Conservation (phyloP, 2,113 vertebrate genomes). For the Tricholaema leucomelas region DNA sequence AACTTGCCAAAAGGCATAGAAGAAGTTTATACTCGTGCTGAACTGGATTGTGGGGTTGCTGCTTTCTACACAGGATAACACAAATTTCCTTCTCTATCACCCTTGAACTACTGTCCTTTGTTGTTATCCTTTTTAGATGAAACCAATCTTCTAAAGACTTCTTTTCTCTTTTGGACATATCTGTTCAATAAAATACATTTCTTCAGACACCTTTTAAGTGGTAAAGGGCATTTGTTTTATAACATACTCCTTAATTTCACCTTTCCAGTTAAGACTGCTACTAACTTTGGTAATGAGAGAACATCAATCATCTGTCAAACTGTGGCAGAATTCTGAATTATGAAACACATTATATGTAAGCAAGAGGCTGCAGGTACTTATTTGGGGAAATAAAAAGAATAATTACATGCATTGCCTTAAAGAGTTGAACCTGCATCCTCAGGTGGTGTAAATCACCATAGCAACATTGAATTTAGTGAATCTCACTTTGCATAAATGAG, state of each 20-base stretch:
- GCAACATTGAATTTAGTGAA: neutral
- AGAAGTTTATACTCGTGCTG: neutral
- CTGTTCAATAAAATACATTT: neutral
- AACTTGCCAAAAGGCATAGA: neutral
- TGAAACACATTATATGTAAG: neutral
- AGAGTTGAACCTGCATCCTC: slow-evolving; percentile 36
- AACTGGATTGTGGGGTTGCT: neutral
- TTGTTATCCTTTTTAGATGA: neutral
- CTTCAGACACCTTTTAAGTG: neutral
- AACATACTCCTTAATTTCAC: neutral
- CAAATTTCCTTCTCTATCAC: neutral
- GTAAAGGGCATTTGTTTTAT: slow-evolving; percentile 35
- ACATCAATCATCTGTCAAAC: slow-evolving; percentile 21
- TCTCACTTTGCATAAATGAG: neutral
- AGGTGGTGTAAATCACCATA: slow-evolving; percentile 47
- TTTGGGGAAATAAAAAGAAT: slow-evolving; percentile 52
- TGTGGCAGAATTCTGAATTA: neutral
- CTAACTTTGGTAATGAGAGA: neutral
- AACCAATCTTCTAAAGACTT: neutral
- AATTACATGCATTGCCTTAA: slow-evolving; percentile 35
- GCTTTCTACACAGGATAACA: rapidly evolving
- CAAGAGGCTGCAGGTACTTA: slow-evolving; percentile 9
- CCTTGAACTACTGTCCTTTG: neutral
- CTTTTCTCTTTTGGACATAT: neutral
- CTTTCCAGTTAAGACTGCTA: slow-evolving; percentile 11